These are phyloP conservation scores for Pocillopora meandrina DNA, from an alignment of 92 coral and sea anemone species.

Conservation along the genomic window DNA sequence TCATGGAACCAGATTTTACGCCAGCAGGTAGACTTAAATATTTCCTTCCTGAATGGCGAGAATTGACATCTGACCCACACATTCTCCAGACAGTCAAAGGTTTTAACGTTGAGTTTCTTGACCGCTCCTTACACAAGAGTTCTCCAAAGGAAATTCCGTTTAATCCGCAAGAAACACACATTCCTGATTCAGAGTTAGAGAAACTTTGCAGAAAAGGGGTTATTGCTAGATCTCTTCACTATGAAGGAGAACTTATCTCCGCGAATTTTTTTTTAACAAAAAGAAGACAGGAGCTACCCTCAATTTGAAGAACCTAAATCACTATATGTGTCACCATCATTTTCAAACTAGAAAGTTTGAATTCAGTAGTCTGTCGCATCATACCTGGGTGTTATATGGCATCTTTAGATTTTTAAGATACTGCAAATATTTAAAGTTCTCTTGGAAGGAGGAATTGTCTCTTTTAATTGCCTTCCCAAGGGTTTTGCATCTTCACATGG, in stretches of 20 bases:
- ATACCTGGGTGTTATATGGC: conserved; percentile 54
- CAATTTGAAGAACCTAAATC: conserved; percentile 49
- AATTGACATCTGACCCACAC: conserved; percentile 3
- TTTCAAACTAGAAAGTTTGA: no score
- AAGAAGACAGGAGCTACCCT: conserved; percentile 49
- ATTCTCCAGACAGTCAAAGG: conserved; percentile 23
- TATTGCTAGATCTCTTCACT: conserved; percentile 13
- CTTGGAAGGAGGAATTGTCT: conserved; percentile 26
- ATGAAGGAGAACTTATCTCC: conserved; percentile 39
- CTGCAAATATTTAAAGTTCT: no score
- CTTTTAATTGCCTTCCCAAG: conserved; percentile 48
- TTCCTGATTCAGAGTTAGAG: conserved; percentile 1
- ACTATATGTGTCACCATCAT: no score
- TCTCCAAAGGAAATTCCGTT: conserved; percentile 7
- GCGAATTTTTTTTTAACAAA: conserved; percentile 34
- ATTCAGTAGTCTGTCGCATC: no score
- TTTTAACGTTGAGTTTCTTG: conserved; percentile 17
- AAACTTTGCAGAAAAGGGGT: conserved; percentile 28
- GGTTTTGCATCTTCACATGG: conserved; percentile 32
- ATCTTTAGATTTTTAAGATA: conserved; percentile 44
- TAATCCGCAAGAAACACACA: conserved; percentile 10
- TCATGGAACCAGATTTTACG: background rate
- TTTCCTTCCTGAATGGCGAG: conserved; percentile 9
- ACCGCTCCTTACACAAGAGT: background rate
- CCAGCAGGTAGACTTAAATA: conserved; percentile 20